Evolutionary conservation across 2,797 vertebrate genomes (phyloP).

Genomic region (Staurois parvus): DNA sequence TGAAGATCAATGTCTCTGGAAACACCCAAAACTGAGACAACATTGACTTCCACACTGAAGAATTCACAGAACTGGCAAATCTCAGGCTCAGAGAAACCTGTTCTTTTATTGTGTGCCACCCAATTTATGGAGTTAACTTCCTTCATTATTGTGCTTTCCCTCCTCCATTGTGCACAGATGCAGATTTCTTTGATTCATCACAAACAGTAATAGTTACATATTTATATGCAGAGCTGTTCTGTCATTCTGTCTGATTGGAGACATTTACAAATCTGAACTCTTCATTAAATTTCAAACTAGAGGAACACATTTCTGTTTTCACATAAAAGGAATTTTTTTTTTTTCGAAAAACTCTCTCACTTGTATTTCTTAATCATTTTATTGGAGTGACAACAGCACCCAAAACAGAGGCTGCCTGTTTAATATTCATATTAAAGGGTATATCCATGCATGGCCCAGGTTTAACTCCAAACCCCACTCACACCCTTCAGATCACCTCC

Average conservation of each 20-base stretch:
- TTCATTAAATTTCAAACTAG: conserved; percentile 30
- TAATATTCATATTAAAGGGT: too few relatives aligned
- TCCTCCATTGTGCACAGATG: conserved; percentile 38
- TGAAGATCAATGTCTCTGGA: too few relatives aligned
- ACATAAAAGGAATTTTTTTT: background rate
- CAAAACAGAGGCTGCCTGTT: background rate
- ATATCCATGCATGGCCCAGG: too few relatives aligned
- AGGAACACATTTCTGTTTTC: conserved; percentile 16
- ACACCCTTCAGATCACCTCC: too few relatives aligned
- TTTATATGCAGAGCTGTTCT: conserved; percentile 26
- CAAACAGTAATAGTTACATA: conserved; percentile 22
- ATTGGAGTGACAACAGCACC: background rate
- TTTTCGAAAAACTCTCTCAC: background rate
- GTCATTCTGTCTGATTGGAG: conserved; percentile 21
- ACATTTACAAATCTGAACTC: conserved; percentile 25
- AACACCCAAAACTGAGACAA: too few relatives aligned
- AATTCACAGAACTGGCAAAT: too few relatives aligned
- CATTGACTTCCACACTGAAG: too few relatives aligned
- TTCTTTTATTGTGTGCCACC: conserved; percentile 2
- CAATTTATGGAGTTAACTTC: conserved; percentile 18
- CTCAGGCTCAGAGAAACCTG: background rate
- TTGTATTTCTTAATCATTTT: conserved; percentile 2
- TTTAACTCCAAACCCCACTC: too few relatives aligned
- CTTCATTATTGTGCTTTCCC: background rate
- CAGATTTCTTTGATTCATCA: conserved; percentile 24